Evolutionary conservation across 2,888 invertebrate genomes (phyloP), one percentile per base, ranked within the genome.

Genomic region (Balanococcus diminutus): DNA sequence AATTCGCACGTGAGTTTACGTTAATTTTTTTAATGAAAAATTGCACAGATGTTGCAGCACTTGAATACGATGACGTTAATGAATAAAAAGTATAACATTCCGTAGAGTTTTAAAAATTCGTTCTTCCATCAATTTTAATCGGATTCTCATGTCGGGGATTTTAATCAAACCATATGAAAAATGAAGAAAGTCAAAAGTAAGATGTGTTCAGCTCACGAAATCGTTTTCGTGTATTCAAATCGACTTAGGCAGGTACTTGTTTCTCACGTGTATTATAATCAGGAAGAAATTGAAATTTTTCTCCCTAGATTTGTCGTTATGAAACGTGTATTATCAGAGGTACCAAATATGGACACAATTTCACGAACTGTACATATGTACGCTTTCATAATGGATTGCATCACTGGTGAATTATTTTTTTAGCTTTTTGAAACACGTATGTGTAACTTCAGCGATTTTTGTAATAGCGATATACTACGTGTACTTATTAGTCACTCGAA

Each of bases 111-210:
- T 67, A 36, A 32, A 36, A 79, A 79, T 79, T 36, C 36, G 32
- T 79, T 67, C 75, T 36, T 32, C 75, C 36, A 79, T 79, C 36
- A 79, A 79, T 79, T 79, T 79, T 36, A 79, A 79, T 79, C 75
- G 75, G 75, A 36, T 79, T 79, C 36, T 19, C 75, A 36, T 19
- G 75, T 79, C 75, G 36, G 22, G 75, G n/a, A 36, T 22, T 79
- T 79, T 79, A 79, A 67, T 67, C 36, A 79, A 79, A 79, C 75
- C 36, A 79, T 36, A 79, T 36, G 75, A 79, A 79, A 79, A 79
- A 79, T 22, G 75, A 79, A 79, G 36, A 19, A 79, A 79, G 36
- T 22, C 36, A 3, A 19, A 79, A 79, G 75, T 36, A n/a, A n/a
- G n/a, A 36, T 79, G 28, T 36, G 36, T 79, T 36, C 36, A 79